These are phyloP conservation scores for Drosophila acutilabella DNA, from an alignment of 2,888 invertebrate genomes.

Conservation along the genomic window DNA sequence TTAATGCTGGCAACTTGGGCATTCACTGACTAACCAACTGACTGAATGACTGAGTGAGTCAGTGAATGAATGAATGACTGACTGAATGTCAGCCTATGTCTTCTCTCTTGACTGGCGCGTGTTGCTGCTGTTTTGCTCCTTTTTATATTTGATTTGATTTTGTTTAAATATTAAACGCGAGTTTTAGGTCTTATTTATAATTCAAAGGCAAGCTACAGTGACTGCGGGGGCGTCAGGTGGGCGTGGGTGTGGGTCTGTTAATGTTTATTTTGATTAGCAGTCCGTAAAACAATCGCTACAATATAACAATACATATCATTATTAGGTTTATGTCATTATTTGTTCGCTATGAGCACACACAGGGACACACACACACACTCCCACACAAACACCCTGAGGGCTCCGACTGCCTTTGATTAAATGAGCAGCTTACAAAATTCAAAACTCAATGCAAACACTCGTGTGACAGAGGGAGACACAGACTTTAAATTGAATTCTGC, in stretches of 20 bases:
- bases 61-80: conserved; percentile 26
- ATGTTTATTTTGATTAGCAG: conserved; percentile 75
- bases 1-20: conserved; percentile 52
- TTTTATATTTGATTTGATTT: conserved; percentile 66
- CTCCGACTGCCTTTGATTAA: conserved; percentile 56
- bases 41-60: conserved; percentile 16
- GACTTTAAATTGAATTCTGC: conserved; percentile 51
- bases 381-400: conserved; percentile 18
- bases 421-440: conserved; percentile 58
- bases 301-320: conserved; percentile 62
- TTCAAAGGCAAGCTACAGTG: conserved; percentile 52
- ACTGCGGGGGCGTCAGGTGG: not conserved
- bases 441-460: conserved; percentile 39
- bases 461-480: conserved; percentile 17
- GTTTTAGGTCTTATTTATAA: conserved; percentile 78
- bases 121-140: conserved; percentile 21
- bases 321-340: conserved; percentile 73
- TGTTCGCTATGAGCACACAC: conserved; percentile 47
- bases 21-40: conserved; percentile 20
- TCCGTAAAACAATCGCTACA: conserved; percentile 74
- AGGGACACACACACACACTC: conserved; percentile 1
- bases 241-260: conserved; percentile 5
- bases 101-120: conserved; percentile 17
- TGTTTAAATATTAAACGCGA: conserved; percentile 79
- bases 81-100: conserved; percentile 40